Base-by-base conservation (phyloP, 2,113 vertebrate species). In the Corvus moneduloides region DNA sequence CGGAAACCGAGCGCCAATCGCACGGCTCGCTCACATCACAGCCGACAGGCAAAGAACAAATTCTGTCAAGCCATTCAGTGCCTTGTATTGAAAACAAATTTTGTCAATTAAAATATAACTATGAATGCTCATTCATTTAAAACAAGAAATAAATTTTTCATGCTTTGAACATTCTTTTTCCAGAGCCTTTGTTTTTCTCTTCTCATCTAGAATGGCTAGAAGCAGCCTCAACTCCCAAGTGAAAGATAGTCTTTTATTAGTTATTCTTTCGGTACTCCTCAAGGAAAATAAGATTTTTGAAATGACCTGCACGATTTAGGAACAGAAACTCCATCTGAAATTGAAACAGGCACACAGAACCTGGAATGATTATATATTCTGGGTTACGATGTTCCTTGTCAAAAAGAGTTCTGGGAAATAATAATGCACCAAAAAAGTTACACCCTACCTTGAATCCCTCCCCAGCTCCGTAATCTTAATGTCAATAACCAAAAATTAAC, bases 61-160 rank as follows among this genome's bases (percentile, higher is more conserved):
- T 32, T n/a, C 4, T 41, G 58, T 26, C 44, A 8, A 67, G 49
- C 54, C 56, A n/a, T 66, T 90, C 90, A 44, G 80, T 0, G 51
- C n/a, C 41, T 46, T 37, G 33, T 23, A 58, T 4, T 46, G 68
- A 67, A 91, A 90, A 54, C 79, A 43, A 52, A 35, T 84, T 48
- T 52, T 51, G 35, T 59, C 96, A 62, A 73, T 92, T 91, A 66
- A 69, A 92, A 69, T 23, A 18, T 15, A 88, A 39, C 11, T 16
- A 24, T 17, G 51, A 89, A 80, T 32, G 32, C 18, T 72, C 77
- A 33, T 80, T 93, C 71, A 81, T 67, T 74, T 80, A 35, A 71
- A 69, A 26, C 6, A 33, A 33, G 27, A 48, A 71, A 83, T 84
- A 24, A 93, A 95, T 96, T 89, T 94, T 93, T 95, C 92, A 83